Base-by-base conservation (phyloP, 2,113 vertebrate genomes). In the Cricetomys ansorgei region DNA sequence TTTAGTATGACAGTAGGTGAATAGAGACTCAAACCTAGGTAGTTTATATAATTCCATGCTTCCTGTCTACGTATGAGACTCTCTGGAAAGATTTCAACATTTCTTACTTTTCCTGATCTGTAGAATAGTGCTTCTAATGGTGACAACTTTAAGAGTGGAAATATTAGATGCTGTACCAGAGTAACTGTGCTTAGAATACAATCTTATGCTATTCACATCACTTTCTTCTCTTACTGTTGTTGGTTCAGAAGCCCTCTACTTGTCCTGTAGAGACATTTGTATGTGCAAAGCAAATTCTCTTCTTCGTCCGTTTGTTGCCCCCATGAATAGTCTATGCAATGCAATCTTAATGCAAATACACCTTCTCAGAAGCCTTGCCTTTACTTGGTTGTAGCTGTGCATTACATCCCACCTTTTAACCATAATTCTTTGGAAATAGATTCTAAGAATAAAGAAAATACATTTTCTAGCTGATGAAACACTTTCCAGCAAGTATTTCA, bases 301-400 rank as follows among this genome's bases (percentile, higher is more conserved):
- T 23, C 17, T 3, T 2, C 21, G 34, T 29, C 0, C 13, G 4
- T 2, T 16, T 9, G 70, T n/a, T 3, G n/a, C 16, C 0, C 16
- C 27, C 37, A 25, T 67, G 7, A 85, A 15, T 48, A 55, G 1
- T 55, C 7, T 67, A 3, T 67, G 16, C 8, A 48, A 27, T 40
- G 59, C 23, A 57, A 72, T 50, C 69, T 86, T 45, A 31, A 16
- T 48, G n/a, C 19, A 34, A 15, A 84, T 9, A 50, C 6, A 45
- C n/a, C 13, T 94, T 62, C 31, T 79, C 53, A 89, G 55, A 96
- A 90, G 40, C 15, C 17, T 89, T 67, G 62, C 23, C 11, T 59
- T 65, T 16, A 15, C 21, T 43, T 48, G 25, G 10, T 12, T 84
- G 21, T 3, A 53, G 37, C 37, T 76, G 15, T 59, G 16, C 12